phyloP scores from a whole-genome alignment of 2,888 invertebrate species.

The Hydraecia micacea region DNA sequence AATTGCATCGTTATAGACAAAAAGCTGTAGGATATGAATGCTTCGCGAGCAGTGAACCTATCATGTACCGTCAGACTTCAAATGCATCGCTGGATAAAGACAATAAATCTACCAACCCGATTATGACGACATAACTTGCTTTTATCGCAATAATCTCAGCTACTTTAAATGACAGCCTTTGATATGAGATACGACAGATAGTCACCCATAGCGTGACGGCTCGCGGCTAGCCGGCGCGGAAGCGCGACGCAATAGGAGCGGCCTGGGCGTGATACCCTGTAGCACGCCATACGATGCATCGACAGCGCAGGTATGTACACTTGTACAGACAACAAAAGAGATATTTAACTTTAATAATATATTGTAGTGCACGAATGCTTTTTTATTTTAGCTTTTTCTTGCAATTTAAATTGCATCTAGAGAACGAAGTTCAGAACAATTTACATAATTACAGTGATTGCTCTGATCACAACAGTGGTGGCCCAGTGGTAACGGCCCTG shows the following conservation, averaged over 20 bases:
- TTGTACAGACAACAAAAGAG: neutral
- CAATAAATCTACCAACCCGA: neutral
- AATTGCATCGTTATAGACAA: neutral
- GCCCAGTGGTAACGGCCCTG: no score
- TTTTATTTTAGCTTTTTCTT: neutral
- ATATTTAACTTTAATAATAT: neutral
- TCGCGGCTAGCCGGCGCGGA: neutral
- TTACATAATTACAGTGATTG: slow-evolving; percentile 20
- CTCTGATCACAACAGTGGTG: slow-evolving; percentile 20
- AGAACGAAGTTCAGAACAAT: neutral
- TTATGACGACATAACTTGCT: neutral
- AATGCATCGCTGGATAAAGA: neutral
- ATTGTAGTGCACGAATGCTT: neutral
- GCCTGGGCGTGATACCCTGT: slow-evolving; percentile 25
- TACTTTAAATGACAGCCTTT: neutral
- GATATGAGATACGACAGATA: slow-evolving; percentile 16
- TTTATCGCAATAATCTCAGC: neutral
- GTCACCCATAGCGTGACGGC: slow-evolving; percentile 8
- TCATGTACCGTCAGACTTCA: neutral
- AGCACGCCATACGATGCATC: slow-evolving; percentile 22
- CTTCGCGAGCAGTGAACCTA: neutral
- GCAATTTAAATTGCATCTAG: neutral
- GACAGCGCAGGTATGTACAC: neutral
- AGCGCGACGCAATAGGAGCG: slow-evolving; percentile 26
- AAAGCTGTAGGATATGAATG: neutral